Base-by-base conservation (phyloP, 2,113 vertebrate species). In the Tamias sibiricus region DNA sequence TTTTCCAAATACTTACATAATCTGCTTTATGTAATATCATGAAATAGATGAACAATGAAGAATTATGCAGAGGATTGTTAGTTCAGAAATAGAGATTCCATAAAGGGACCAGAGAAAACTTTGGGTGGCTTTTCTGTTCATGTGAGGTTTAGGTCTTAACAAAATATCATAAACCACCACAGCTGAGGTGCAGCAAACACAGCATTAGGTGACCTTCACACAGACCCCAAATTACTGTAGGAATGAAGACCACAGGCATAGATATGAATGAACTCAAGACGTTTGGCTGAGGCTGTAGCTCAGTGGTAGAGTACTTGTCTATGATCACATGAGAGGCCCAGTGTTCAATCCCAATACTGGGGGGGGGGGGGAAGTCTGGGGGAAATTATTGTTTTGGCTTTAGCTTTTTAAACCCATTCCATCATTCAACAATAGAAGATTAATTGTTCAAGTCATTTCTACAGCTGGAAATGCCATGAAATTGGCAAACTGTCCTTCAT, bases 1-100 rank as follows among this genome's bases (percentile, higher is more conserved):
- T 97, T 95, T 66, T 74, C 35, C 57, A 87, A 92, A 94, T 93
- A 69, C 42, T 66, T 84, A 88, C 5, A 62, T 40, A 84, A 96
- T 92, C 47, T 91, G 13, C 52, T 92, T 83, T 85, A 85, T 97
- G 26, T 59, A 30, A 90, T 22, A 95, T 35, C 10, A 44, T 96
- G 90, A 93, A 92, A 90, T 89, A 90, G 40, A 72, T 74, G 7
- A 30, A 91, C 52, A 87, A 66, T 75, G 89, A 91, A 91, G 87
- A 66, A 66, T 40, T 89, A 79, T 47, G 49, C 7, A 32, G 24
- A 77, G n/a, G 30, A 32, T 71, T 96, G 90, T 97, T 83, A n/a
- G 22, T 96, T 95, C 30, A 54, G 40, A 86, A 66, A 44, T 22
- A 24, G 40, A 71, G 47, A 84, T 85, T 85, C n/a, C n/a, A 81